Evolutionary conservation across 2,888 invertebrate genomes (phyloP).

Genomic region (Dromius quadrimaculatus): DNA sequence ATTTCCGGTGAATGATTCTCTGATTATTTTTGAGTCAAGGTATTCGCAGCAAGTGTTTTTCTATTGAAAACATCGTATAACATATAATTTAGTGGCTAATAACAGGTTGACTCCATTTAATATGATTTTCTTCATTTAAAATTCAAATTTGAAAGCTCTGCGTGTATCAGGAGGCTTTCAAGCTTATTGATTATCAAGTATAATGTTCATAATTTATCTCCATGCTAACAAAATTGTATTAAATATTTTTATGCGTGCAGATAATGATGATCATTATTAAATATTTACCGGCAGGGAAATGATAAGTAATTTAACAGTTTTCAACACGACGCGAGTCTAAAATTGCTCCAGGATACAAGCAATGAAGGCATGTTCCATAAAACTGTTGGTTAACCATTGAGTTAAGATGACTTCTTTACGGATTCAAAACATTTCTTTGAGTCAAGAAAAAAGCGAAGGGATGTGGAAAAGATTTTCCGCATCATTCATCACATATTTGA

Average conservation of each 20-base stretch:
- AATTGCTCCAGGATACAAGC: neutral
- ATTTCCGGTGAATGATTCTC: too few species aligned
- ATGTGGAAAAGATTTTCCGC: conserved; percentile 20
- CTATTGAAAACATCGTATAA: too few species aligned
- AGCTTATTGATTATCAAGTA: too few species aligned
- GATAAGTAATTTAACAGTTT: neutral
- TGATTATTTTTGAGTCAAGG: too few species aligned
- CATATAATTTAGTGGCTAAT: too few species aligned
- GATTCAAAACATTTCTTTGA: neutral
- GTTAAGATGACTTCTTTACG: neutral
- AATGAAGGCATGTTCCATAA: neutral
- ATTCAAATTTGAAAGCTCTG: too few species aligned
- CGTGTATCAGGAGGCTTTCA: too few species aligned
- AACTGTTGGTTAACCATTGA: neutral
- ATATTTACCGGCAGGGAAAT: neutral
- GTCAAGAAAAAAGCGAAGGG: neutral
- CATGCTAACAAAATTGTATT: too few species aligned
- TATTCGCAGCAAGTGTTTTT: too few species aligned
- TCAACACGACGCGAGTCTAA: neutral
- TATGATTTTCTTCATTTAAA: too few species aligned
- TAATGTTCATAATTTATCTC: too few species aligned
- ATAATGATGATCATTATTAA: neutral
- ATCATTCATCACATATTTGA: conserved; percentile 36
- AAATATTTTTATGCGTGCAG: neutral
- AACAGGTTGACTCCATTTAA: too few species aligned